phyloP scores from a whole-genome alignment of 1,140 invertebrate genomes.

The Stegodyphus mimosarum region DNA sequence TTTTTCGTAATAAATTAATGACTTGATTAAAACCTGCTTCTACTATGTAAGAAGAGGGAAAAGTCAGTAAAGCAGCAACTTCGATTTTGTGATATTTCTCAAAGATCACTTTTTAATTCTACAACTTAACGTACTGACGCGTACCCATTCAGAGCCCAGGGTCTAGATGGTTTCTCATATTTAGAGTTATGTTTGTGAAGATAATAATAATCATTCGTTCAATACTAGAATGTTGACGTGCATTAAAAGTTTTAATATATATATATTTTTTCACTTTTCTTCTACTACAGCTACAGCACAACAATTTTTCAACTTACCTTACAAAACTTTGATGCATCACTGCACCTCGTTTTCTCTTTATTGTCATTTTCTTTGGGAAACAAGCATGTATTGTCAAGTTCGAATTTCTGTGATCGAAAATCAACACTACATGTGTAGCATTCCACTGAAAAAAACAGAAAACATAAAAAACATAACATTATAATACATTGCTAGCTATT shows the following conservation, averaged over 20 bases:
- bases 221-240: background rate
- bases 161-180: background rate
- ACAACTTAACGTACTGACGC: too few relatives aligned
- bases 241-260: background rate
- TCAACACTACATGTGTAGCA: slow-evolving; percentile 48
- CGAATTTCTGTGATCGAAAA: slow-evolving; percentile 26
- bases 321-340: slow-evolving; percentile 22
- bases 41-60: too few relatives aligned
- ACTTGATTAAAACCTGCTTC: too few relatives aligned
- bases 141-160: too few relatives aligned
- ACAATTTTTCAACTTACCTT: background rate
- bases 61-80: too few relatives aligned
- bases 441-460: slow-evolving; percentile 27
- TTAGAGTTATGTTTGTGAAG: background rate
- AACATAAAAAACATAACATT: background rate
- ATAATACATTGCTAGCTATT: background rate
- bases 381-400: slow-evolving; percentile 38
- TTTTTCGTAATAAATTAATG: too few relatives aligned
- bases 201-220: background rate
- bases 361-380: slow-evolving; percentile 26
- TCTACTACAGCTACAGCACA: background rate
- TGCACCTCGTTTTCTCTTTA: slow-evolving; percentile 28
- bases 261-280: too few relatives aligned
- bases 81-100: too few relatives aligned
- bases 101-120: too few relatives aligned